A percentile compares a stretch with the other conserved stretches of the same genome.
phyloP scores from a whole-genome alignment of 2,113 vertebrate species.

The Carettochelys insculpta region DNA sequence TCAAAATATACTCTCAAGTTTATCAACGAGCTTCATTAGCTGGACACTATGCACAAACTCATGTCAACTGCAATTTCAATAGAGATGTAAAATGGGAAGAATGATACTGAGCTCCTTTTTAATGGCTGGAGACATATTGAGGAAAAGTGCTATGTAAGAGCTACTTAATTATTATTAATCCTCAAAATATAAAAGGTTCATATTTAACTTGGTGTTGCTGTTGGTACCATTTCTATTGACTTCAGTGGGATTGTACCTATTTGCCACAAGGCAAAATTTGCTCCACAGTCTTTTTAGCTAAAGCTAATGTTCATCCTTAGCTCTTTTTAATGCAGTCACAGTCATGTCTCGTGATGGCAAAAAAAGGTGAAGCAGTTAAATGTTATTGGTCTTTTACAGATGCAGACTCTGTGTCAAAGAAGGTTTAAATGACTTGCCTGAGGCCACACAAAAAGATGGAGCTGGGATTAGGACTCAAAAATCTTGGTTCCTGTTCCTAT shows the following conservation, averaged over 20 bases:
- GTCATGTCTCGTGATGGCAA: not conserved
- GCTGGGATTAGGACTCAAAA: slow-evolving; percentile 9
- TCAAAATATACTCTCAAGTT: not conserved
- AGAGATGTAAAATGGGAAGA: not conserved
- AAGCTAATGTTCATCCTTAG: not conserved
- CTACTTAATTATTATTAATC: not conserved
- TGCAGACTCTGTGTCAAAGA: not conserved
- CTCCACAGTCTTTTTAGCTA: not conserved
- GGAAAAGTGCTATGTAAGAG: not conserved
- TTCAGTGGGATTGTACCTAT: not conserved
- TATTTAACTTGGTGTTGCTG: not conserved
- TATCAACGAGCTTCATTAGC: slow-evolving; percentile 17
- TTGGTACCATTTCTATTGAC: slow-evolving; percentile 5
- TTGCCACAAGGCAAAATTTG: not conserved
- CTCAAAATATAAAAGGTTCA: not conserved
- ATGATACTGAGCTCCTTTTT: not conserved
- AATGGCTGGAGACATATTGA: not conserved
- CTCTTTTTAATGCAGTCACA: not conserved
- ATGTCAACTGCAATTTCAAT: not conserved
- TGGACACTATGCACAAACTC: not conserved
- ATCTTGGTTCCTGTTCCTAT: slow-evolving; percentile 37
- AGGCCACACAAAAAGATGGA: slow-evolving; percentile 36
- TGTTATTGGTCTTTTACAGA: slow-evolving; percentile 26
- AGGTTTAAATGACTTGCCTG: slow-evolving; percentile 39
- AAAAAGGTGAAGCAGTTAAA: slow-evolving; percentile 11